phyloP scores from a whole-genome alignment of 2,113 vertebrate genomes.

The Corythornis madagascariensis region DNA sequence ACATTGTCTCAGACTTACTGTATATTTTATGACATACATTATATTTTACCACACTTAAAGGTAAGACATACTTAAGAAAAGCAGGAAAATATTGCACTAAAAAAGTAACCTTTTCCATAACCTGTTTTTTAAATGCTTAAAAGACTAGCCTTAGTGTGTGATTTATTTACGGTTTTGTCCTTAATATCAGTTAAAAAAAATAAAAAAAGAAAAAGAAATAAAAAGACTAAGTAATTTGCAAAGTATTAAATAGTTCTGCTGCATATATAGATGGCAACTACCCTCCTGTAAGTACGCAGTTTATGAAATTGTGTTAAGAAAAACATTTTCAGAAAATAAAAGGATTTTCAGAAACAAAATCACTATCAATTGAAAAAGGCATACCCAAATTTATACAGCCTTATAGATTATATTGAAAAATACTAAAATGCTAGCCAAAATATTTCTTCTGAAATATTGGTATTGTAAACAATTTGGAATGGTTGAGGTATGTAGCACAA shows the following conservation, averaged over 20 bases:
- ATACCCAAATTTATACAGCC: neutral
- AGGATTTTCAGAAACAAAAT: neutral
- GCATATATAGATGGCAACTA: neutral
- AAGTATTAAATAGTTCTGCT: neutral
- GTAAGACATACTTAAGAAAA: conserved; percentile 17
- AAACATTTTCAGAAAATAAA: neutral
- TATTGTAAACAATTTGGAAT: neutral
- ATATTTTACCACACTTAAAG: neutral
- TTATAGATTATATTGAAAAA: neutral
- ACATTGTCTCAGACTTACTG: conserved; percentile 8
- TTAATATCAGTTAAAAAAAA: neutral
- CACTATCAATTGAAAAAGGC: neutral
- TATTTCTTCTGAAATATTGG: neutral
- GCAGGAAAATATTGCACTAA: neutral
- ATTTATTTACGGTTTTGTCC: neutral
- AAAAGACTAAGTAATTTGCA: neutral
- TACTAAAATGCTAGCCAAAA: neutral
- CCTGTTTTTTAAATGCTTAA: neutral
- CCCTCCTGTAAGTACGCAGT: neutral
- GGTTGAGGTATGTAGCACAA: neutral
- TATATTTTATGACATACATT: conserved; percentile 12
- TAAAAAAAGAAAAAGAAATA: neutral
- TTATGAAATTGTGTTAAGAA: neutral
- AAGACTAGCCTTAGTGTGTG: neutral
- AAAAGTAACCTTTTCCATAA: conserved; percentile 1